Base-by-base conservation (phyloP, 2,113 vertebrate genomes). In the Prochilodus magdalenae region DNA sequence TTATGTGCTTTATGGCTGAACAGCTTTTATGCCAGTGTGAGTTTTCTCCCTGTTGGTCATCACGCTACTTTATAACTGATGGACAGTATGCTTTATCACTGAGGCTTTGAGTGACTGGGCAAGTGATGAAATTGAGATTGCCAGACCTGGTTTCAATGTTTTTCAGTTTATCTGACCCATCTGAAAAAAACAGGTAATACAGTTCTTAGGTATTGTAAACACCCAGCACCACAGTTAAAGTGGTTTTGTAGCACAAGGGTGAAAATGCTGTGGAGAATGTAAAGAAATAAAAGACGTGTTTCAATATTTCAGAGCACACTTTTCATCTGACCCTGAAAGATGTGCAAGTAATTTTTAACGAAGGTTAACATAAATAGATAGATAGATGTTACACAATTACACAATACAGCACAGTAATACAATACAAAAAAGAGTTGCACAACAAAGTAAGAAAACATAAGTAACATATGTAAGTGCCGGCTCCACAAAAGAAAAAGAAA, bases 1-100 rank as follows among this genome's bases (percentile, higher is more conserved):
- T 72, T 79, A 67, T 40, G 40, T 29, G 40, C 49, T 60, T 69
- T 79, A 63, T 69, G 70, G 60, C 55, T 63, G 77, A 60, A 59
- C 55, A 80, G 73, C 51, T 75, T 80, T 84, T 75, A 80, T 51
- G 44, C 73, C 59, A n/a, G 63, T 60, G n/a, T 81, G 72, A 29
- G 63, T 81, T 81, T 81, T 67, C 65, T 67, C 29, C 27, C 30
- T 8, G 30, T n/a, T 14, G 66, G 20, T 11, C 29, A 20, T 70
- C 66, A 14, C 18, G 36, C 22, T 22, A 14, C 66, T 44, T 2
- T 70, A n/a, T 70, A 44, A 70, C 7, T 44, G 66, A 12, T 26
- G 3, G 66, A 26, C 15, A 22, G 33, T 5, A 3, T 40, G 66
- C 3, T 13, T 44, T n/a, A 24, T 40, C 66, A 0, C 66, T n/a